Base-by-base conservation (phyloP, 1,140 invertebrate genomes). In the Temnothorax nylanderi region DNA sequence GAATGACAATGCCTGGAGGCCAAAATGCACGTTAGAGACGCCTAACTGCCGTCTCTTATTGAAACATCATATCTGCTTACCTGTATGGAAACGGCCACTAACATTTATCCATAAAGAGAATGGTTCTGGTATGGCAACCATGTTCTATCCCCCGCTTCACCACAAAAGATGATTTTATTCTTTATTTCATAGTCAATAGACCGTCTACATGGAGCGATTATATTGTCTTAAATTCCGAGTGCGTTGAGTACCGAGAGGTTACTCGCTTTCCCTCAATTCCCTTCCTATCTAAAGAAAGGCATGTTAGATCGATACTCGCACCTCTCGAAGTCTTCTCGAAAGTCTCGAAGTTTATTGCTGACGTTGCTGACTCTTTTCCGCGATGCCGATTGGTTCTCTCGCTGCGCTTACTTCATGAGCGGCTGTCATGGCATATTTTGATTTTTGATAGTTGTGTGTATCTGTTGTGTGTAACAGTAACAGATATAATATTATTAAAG, bases 1-100 rank as follows among this genome's bases (percentile, higher is more conserved):
- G 75, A 78, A 90, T 88, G 90, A 93, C 92, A 93, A 92, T 93
- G 89, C 54, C 85, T 60, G 54, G 69, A 89, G 80, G 34, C 92
- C 94, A 93, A 94, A 94, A 88, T 86, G 86, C 91, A 93, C 94
- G 85, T 94, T 92, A 91, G 94, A 92, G 93, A 69, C 88, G 72
- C 37, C 88, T 90, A 94, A 94, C 92, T 91, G 91, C 91, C 81
- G 76, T 60, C 84, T 93, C 91, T 94, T 93, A 94, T 94, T 94
- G 93, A 94, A 94, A 94, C 90, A 91, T 93, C 92, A 90, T 92
- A 87, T 91, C 91, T 88, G 89, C 85, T 92, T 87, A 77, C 85
- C 34, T 58, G 65, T 87, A 87, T 81, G 87, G 62, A 85, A 87
- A 87, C 87, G 78, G 80, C 87, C 69, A 75, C 87, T 72, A 88